A percentile compares a stretch with the other conserved stretches of the same genome.
Conservation (phyloP, 2,797 vertebrate genomes). For the Helicolenus hilgendorfi region DNA sequence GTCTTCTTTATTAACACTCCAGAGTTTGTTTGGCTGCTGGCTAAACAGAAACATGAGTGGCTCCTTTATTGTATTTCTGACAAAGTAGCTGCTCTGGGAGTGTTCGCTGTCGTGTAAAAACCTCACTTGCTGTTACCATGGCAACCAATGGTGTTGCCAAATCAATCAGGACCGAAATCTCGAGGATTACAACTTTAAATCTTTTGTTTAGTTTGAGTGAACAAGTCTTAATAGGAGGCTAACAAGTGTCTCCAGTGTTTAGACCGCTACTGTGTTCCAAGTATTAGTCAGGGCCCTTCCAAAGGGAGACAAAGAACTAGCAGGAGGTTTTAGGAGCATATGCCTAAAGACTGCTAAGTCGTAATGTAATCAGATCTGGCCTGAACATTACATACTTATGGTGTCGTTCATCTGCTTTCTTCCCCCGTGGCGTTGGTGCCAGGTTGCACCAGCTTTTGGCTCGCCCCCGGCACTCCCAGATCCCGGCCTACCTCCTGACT, state of each 20-base stretch:
- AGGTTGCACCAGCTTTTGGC: conserved; percentile 29
- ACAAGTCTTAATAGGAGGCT: neutral
- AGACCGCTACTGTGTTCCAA: neutral
- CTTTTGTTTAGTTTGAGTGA: neutral
- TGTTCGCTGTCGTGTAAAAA: neutral
- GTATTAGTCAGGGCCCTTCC: neutral
- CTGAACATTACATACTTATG: neutral
- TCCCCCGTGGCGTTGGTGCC: neutral
- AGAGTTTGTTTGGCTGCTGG: neutral
- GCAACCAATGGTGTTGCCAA: neutral
- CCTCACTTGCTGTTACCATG: neutral
- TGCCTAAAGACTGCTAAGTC: neutral
- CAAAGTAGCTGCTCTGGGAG: neutral
- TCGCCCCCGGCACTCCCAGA: conserved; percentile 17
- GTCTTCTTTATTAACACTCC: neutral
- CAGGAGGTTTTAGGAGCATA: neutral
- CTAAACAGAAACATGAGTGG: neutral
- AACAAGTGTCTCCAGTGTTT: neutral
- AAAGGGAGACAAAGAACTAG: neutral
- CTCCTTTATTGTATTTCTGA: neutral
- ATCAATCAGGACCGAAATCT: neutral
- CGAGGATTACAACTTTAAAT: neutral
- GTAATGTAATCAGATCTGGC: neutral
- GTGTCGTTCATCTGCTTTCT: neutral
- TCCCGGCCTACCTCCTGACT: conserved; percentile 52